Evolutionary conservation across 2,797 vertebrate genomes (phyloP).

Genomic region (Odontamblyopus lacepedii): DNA sequence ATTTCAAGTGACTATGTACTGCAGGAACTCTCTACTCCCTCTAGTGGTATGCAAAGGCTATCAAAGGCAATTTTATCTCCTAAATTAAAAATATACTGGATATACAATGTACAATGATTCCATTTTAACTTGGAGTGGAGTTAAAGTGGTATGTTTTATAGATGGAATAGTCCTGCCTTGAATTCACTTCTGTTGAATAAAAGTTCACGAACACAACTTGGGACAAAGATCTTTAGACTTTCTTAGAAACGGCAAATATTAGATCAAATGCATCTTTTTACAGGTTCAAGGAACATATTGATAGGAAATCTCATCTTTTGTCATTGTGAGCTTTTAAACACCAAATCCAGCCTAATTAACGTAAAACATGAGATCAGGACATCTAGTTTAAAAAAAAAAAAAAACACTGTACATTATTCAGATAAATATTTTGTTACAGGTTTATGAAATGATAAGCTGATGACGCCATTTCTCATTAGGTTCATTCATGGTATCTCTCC

Average conservation of each 20-base stretch:
- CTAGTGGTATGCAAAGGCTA: background rate
- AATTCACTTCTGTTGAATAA: background rate
- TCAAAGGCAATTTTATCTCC: background rate
- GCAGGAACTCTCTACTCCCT: slow-evolving; percentile 19
- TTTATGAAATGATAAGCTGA: background rate
- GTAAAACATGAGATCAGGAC: background rate
- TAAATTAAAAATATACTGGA: background rate
- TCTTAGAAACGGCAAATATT: too few species aligned
- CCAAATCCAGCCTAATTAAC: too few species aligned
- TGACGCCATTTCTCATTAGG: background rate
- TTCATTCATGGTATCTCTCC: background rate
- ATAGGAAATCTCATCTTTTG: background rate
- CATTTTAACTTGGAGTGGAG: background rate
- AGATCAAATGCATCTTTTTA: too few species aligned
- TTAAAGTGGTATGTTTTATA: background rate
- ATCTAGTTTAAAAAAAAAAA: background rate
- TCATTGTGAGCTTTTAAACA: background rate
- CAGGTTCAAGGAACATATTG: background rate
- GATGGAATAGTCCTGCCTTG: background rate
- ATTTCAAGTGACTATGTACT: too few species aligned
- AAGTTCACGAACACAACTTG: background rate
- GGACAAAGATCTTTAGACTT: background rate
- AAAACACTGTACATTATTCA: too few species aligned
- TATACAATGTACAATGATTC: background rate
- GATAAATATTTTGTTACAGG: too few species aligned